Base-by-base conservation (phyloP, 2,888 invertebrate species). In the Acronicta leporina region DNA sequence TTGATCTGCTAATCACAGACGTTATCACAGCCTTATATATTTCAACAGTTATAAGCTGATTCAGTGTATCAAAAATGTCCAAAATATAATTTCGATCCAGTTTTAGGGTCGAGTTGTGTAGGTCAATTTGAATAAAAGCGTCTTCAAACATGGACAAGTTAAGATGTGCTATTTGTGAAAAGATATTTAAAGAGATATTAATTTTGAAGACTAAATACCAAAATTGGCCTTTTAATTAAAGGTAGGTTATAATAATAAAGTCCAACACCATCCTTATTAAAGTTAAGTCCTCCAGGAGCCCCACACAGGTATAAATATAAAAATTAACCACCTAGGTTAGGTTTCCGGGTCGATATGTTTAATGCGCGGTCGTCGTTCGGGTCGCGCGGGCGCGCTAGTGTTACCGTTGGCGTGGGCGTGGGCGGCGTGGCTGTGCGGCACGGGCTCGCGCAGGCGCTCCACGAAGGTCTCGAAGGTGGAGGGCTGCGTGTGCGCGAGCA, bases 391-490 rank as follows among this genome's bases (percentile, higher is more conserved):
- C 51, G 52, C 61, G 69, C 30, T 42, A 41, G 41, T 11, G 69
- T 52, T 72, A 72, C 68, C 73, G 72, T 68, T 35, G 48, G 66
- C 53, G 48, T 47, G 50, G 8, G 49, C 50, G 42, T 54, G 51
- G 59, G 40, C 35, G 67, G 45, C 14, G 43, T 25, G 11, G 13
- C 46, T 65, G 85, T 9, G 15, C 1, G 67, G 85, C 64, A 80
- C 81, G 20, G 93, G 93, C 40, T 92, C 91, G 45, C 92, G 85
- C 63, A 94, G 74, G 41, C 91, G 81, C 80, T 90, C 82, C 62
- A 94, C 92, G 87, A 94, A 99, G 73, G 97, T 97, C 92, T 99
- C 99, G 94, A 98, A 99, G 54, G 98, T 98, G 70, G 97, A 96
- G 63, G 96, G 96, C 87, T 97, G 97, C 87, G 97, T 97, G 92